Conservation (phyloP, 2,797 vertebrate species). For the Fundulus diaphanus region DNA sequence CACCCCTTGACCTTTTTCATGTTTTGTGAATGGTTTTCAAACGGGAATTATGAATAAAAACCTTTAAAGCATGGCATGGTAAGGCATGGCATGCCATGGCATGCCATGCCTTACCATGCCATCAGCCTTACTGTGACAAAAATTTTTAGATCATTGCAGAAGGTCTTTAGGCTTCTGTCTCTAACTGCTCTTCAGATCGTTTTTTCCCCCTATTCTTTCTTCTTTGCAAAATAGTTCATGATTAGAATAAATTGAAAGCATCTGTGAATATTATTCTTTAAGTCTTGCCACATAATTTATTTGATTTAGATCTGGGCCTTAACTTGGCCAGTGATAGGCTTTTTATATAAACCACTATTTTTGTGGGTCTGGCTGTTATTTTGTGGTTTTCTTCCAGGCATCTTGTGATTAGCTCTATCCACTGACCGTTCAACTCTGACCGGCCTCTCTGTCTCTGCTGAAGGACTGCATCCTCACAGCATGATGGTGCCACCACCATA, state of each 20-base stretch:
- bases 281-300: not conserved
- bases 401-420: not conserved
- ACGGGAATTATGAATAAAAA: not conserved
- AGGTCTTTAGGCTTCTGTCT: not conserved
- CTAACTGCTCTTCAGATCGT: not conserved
- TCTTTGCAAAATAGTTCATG: not conserved
- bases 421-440: not conserved
- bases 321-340: not conserved
- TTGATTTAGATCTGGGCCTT: not conserved
- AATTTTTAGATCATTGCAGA: not conserved
- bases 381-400: not conserved
- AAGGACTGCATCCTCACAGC: not conserved
- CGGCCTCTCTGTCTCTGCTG: not conserved
- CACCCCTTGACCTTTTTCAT: not conserved
- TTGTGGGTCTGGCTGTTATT: not conserved
- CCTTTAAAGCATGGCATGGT: not conserved
- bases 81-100: not conserved
- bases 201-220: not conserved
- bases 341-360: not conserved
- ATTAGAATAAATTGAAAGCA: not conserved
- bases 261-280: not conserved
- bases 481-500: not conserved
- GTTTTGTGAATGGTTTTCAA: not conserved
- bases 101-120: too few relatives aligned
- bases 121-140: not conserved